These are phyloP conservation scores for Catostomus latipinnis DNA, from an alignment of 2,797 vertebrate genomes.

Conservation along the genomic window DNA sequence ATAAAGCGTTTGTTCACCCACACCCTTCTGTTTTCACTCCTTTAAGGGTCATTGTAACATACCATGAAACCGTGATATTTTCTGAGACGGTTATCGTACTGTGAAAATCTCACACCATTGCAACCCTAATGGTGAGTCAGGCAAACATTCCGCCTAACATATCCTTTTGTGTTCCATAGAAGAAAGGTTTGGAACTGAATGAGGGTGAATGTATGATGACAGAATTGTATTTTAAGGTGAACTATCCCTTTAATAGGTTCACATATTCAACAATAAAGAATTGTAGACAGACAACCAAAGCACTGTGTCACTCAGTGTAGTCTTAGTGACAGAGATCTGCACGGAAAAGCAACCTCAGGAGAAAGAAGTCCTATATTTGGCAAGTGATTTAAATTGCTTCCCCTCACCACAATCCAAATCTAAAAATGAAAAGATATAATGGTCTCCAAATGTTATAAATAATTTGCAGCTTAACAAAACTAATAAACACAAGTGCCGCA, in stretches of 20 bases:
- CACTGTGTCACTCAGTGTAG: conserved; percentile 36
- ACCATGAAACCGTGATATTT: too few relatives aligned
- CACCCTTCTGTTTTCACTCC: too few relatives aligned
- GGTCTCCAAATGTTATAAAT: conserved; percentile 60
- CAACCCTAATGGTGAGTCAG: too few relatives aligned
- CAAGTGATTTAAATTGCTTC: conserved; percentile 57
- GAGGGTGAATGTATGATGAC: too few relatives aligned
- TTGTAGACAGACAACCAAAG: background rate
- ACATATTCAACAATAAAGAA: background rate
- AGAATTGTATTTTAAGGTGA: too few relatives aligned
- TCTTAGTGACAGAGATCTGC: conserved; percentile 38
- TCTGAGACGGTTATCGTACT: too few relatives aligned
- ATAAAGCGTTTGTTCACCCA: too few relatives aligned
- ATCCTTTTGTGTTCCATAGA: too few relatives aligned
- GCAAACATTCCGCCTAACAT: too few relatives aligned
- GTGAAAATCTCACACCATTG: too few relatives aligned
- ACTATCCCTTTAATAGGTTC: background rate
- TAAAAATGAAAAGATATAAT: conserved; percentile 59
- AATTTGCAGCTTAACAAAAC: conserved; percentile 57
- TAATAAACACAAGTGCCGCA: conserved; percentile 54
- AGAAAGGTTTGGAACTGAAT: too few relatives aligned
- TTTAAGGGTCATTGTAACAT: too few relatives aligned
- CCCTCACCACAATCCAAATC: conserved; percentile 40
- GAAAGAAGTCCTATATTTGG: conserved; percentile 54
- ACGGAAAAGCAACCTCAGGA: conserved; percentile 46